These are phyloP conservation scores for Chrysocyon brachyurus DNA, from an alignment of 2,797 vertebrate genomes.

Conservation along the genomic window DNA sequence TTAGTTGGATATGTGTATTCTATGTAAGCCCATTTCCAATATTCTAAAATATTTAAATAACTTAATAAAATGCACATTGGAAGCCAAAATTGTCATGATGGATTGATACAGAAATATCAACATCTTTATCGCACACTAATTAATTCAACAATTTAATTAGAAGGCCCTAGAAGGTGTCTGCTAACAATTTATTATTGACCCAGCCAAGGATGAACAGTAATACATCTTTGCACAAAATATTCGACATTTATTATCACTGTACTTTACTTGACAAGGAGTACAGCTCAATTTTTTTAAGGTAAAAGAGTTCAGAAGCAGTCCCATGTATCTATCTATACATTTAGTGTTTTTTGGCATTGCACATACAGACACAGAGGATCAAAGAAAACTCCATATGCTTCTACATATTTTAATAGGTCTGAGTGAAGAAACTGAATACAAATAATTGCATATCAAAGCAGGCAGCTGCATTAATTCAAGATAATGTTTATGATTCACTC, in stretches of 20 bases:
- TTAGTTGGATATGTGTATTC: neutral
- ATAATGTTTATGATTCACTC: constrained; percentile 43
- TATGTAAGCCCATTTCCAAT: neutral
- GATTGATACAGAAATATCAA: neutral
- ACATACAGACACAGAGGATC: neutral
- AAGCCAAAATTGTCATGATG: neutral
- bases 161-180: neutral
- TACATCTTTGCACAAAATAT: neutral
- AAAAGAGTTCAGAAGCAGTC: neutral
- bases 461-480: constrained; percentile 60
- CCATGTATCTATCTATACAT: neutral
- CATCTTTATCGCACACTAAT: neutral
- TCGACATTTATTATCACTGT: constrained; percentile 1
- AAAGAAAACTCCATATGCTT: neutral
- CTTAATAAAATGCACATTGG: neutral
- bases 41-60: constrained; percentile 26
- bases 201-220: neutral
- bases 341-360: constrained; percentile 9
- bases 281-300: constrained; percentile 31
- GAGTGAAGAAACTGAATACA: neutral
- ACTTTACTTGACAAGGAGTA: neutral
- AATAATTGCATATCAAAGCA: constrained; percentile 24
- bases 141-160: constrained; percentile 28
- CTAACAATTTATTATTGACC: constrained; percentile 29
- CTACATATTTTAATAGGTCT: constrained; percentile 7